Percentiles rank a stretch among this genome's conserved stretches.
phyloP scores from a whole-genome alignment of 2,888 invertebrate genomes.

The Lepas anatifera region DNA sequence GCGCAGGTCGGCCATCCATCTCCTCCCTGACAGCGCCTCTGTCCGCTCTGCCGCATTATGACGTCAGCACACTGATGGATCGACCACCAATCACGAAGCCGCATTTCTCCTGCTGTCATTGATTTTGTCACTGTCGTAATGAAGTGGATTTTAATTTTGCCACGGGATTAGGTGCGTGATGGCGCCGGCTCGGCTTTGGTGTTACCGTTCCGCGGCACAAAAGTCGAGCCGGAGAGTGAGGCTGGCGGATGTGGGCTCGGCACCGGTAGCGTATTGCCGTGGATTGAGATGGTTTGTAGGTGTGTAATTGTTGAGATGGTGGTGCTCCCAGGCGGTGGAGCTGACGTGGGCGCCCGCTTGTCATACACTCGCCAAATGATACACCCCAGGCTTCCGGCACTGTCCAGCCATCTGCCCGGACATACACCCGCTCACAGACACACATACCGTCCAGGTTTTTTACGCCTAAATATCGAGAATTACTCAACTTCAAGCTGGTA shows the following conservation, averaged over 20 bases:
- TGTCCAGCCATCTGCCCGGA: too few species aligned
- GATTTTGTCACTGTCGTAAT: slow-evolving; percentile 2
- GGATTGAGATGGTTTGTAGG: not conserved
- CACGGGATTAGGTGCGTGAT: not conserved
- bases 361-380: too few species aligned
- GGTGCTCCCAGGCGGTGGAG: not conserved
- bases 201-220: too few species aligned
- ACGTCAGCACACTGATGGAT: not conserved
- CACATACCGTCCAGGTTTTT: too few species aligned
- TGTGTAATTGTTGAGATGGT: not conserved
- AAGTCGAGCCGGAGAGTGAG: too few species aligned
- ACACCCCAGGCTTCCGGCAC: too few species aligned
- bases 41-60: not conserved
- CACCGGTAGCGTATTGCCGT: not conserved
- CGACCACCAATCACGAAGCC: not conserved
- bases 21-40: not conserved
- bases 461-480: too few species aligned
- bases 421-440: too few species aligned
- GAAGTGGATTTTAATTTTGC: not conserved
- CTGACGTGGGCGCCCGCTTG: not conserved
- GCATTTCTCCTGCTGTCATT: not conserved
- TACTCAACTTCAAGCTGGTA: too few species aligned
- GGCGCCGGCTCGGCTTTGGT: not conserved
- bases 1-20: not conserved
- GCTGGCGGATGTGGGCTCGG: not conserved